Percentiles rank a stretch among this genome's conserved stretches.
Conservation (phyloP, 2,113 vertebrate species). For the Orthonyx spaldingii region DNA sequence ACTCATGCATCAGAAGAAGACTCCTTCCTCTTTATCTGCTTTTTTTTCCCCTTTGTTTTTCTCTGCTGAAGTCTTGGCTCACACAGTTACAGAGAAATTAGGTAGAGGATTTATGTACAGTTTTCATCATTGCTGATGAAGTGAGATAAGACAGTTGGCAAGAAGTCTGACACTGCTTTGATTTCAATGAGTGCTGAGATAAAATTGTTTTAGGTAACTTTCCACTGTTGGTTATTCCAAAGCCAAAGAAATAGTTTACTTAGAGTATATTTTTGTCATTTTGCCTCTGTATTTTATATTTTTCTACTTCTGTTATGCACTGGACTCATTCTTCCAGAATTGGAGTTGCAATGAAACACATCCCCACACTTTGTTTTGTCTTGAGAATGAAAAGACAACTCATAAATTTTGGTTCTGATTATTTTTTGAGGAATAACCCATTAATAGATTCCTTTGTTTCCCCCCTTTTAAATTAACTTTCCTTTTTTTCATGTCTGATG, state of each 20-base stretch:
- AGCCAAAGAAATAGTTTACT: background rate
- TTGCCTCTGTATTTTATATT: background rate
- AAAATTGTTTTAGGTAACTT: slow-evolving; percentile 47
- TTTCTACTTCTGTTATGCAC: background rate
- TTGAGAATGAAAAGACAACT: background rate
- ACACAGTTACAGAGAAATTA: background rate
- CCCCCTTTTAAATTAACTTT: background rate
- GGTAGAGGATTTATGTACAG: background rate
- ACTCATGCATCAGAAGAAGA: background rate
- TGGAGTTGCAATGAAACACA: background rate
- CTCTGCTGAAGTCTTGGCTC: background rate
- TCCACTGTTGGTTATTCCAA: slow-evolving; percentile 15
- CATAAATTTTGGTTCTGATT: background rate
- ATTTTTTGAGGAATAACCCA: background rate
- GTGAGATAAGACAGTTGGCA: slow-evolving; percentile 37
- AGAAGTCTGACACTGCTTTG: slow-evolving; percentile 16
- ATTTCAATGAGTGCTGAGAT: slow-evolving; percentile 39
- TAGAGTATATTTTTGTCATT: background rate
- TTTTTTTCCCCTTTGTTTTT: background rate
- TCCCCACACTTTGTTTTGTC: background rate
- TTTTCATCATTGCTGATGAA: slow-evolving; percentile 37
- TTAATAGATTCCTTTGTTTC: background rate
- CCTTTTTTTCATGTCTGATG: background rate
- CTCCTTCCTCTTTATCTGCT: background rate
- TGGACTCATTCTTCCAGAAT: background rate